A percentile compares a stretch with the other conserved stretches of the same genome.
Conservation (phyloP, 2,113 vertebrate genomes). For the Furnarius figulus region DNA sequence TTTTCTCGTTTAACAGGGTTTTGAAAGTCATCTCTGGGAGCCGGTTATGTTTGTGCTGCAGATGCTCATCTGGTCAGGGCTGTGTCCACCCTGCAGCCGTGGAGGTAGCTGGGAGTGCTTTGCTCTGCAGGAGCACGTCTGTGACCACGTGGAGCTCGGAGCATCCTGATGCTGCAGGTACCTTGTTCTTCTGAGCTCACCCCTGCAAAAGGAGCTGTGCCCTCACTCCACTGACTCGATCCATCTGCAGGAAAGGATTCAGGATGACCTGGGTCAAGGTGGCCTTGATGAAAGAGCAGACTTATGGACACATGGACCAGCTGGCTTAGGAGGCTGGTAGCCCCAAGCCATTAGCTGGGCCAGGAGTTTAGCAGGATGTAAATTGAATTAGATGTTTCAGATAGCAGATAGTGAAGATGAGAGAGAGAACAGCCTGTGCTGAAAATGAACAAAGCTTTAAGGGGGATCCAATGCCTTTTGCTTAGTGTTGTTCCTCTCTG, state of each 20-base stretch:
- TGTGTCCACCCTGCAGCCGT: background rate
- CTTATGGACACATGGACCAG: background rate
- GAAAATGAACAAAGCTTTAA: background rate
- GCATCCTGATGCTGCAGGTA: accelerated
- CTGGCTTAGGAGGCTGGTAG: accelerated
- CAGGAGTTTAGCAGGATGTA: background rate
- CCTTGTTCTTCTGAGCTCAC: background rate
- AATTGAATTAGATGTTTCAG: background rate
- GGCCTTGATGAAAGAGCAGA: background rate
- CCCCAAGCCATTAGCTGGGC: background rate
- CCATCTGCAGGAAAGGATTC: background rate
- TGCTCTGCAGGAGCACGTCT: background rate
- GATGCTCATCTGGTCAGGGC: background rate
- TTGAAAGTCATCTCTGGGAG: background rate
- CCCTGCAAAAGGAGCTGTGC: background rate
- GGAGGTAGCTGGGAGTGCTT: background rate
- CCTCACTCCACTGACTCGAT: background rate
- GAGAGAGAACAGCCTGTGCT: background rate
- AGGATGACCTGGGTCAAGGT: background rate
- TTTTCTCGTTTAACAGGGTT: conserved; percentile 25
- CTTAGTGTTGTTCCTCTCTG: background rate
- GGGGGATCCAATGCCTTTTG: background rate
- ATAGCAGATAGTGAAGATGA: background rate
- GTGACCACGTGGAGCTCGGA: background rate
- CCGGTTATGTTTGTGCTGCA: background rate